Evolutionary conservation across 2,797 vertebrate genomes (phyloP).

Genomic region (Zenarchopterus dispar): DNA sequence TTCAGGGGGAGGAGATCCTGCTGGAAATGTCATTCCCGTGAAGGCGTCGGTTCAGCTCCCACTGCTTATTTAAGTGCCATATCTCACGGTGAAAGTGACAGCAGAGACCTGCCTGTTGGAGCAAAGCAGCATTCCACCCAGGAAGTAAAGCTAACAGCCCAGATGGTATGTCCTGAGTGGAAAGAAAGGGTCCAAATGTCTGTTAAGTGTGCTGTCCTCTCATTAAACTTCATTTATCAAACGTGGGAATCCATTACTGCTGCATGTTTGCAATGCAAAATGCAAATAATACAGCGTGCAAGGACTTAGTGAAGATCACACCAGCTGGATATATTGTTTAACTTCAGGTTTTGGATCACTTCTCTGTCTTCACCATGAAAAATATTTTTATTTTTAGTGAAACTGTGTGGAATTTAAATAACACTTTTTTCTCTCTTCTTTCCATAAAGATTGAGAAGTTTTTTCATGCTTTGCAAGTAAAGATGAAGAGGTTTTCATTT

Average conservation of each 20-base stretch:
- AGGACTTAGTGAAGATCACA: not conserved
- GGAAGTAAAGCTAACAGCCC: slow-evolving; percentile 31
- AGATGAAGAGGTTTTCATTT: too few species aligned
- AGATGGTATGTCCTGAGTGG: slow-evolving; percentile 11
- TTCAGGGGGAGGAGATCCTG: not conserved
- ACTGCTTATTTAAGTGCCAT: slow-evolving; percentile 36
- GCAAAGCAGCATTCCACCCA: slow-evolving; percentile 31
- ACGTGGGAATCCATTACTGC: slow-evolving; percentile 27
- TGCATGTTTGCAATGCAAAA: slow-evolving; percentile 20
- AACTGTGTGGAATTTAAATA: not conserved
- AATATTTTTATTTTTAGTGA: slow-evolving; percentile 4
- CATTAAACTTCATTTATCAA: slow-evolving; percentile 41
- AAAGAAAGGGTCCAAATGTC: slow-evolving; percentile 34
- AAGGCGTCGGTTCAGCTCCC: slow-evolving; percentile 29
- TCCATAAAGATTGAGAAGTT: too few species aligned
- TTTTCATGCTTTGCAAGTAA: too few species aligned
- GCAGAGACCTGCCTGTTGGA: slow-evolving; percentile 25
- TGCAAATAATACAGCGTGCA: slow-evolving; percentile 12
- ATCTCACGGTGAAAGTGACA: slow-evolving; percentile 31
- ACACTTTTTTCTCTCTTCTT: too few species aligned
- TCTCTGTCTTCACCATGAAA: not conserved
- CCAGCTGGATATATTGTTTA: not conserved
- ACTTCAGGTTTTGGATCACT: not conserved
- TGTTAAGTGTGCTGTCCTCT: slow-evolving; percentile 37
- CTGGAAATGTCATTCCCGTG: slow-evolving; percentile 25